Percentiles rank a stretch among this genome's conserved stretches.
These are phyloP conservation scores for Cinclus mexicanus DNA, from an alignment of 2,113 vertebrate species.

Conservation along the genomic window DNA sequence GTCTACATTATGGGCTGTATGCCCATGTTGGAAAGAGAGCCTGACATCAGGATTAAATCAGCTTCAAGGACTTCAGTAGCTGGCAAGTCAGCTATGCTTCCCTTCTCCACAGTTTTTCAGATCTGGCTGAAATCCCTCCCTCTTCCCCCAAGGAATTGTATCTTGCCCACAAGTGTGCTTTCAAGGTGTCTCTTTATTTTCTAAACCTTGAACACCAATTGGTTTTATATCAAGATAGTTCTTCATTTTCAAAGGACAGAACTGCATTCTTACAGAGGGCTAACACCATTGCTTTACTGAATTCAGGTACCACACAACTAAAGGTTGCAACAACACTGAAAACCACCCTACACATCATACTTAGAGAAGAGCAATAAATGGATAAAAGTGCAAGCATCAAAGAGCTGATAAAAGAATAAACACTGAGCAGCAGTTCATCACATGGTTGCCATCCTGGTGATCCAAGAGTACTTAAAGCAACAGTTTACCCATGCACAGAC, in stretches of 20 bases:
- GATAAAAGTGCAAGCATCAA: not conserved
- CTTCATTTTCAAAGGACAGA: not conserved
- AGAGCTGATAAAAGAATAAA: not conserved
- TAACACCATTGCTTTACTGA: not conserved
- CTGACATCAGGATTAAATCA: conserved; percentile 51
- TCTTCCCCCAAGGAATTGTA: not conserved
- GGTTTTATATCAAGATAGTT: not conserved
- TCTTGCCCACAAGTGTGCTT: not conserved
- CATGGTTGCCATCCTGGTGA: not conserved
- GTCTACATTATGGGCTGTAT: conserved; percentile 48
- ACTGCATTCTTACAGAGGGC: not conserved
- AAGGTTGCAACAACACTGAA: not conserved
- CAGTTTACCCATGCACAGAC: not conserved
- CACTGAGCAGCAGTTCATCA: not conserved
- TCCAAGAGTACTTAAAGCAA: not conserved
- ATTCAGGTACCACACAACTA: not conserved
- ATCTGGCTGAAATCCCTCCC: not conserved
- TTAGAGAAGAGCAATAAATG: not conserved
- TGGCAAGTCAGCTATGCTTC: not conserved
- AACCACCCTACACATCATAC: not conserved
- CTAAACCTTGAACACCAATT: not conserved
- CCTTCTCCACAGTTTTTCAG: not conserved
- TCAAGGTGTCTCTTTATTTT: not conserved
- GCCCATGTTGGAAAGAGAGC: conserved; percentile 24
- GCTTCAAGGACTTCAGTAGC: not conserved